Conservation (phyloP, 2,113 vertebrate genomes). For the Aldabrachelys gigantea region DNA sequence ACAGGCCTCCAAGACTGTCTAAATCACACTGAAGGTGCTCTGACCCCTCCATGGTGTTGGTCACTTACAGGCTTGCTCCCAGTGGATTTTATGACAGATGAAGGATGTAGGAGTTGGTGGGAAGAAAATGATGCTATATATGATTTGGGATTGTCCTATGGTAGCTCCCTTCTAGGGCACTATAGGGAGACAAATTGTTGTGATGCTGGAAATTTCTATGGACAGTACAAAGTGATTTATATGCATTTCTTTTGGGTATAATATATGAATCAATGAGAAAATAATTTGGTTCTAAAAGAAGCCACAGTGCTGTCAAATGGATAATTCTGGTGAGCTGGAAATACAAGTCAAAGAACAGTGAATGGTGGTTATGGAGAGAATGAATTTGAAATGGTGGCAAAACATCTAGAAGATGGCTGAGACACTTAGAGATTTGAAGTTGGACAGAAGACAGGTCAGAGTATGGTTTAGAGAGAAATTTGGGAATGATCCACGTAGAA, state of each 20-base stretch:
- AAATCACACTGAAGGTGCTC: rapidly evolving
- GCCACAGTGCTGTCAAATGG: not conserved
- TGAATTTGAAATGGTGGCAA: not conserved
- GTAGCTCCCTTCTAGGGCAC: not conserved
- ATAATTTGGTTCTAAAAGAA: not conserved
- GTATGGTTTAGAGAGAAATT: not conserved
- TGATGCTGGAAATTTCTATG: not conserved
- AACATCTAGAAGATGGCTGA: not conserved
- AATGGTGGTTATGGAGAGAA: not conserved
- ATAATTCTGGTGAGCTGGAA: not conserved
- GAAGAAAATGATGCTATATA: not conserved
- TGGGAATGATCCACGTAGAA: not conserved
- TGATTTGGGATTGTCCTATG: not conserved
- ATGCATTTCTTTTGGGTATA: not conserved
- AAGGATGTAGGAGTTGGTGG: not conserved
- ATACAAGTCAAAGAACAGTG: not conserved
- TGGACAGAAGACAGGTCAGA: not conserved
- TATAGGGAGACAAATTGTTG: not conserved
- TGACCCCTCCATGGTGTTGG: not conserved
- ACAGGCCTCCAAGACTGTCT: not conserved
- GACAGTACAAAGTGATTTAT: not conserved
- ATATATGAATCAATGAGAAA: not conserved
- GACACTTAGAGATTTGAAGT: not conserved
- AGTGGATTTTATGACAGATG: not conserved
- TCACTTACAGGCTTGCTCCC: too few relatives aligned